phyloP scores from a whole-genome alignment of 2,113 vertebrate genomes.

The Pholis gunnellus region DNA sequence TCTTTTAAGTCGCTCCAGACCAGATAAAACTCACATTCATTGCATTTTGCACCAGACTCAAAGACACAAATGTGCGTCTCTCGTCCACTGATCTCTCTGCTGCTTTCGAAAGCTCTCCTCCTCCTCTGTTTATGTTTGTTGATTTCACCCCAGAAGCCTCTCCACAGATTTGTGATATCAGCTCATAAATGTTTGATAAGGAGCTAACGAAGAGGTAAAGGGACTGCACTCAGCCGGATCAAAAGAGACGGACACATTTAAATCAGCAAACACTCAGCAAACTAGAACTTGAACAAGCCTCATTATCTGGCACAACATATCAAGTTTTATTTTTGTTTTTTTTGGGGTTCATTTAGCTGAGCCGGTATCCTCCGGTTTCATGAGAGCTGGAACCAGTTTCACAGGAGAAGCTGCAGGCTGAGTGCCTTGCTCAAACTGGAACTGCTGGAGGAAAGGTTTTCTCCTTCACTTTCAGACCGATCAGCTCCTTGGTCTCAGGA shows the following conservation, averaged over 20 bases:
- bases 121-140: conserved; percentile 75
- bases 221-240: conserved; percentile 59
- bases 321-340: neutral
- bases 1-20: conserved; percentile 10
- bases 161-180: conserved; percentile 63
- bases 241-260: conserved; percentile 68
- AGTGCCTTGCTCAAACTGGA: conserved; percentile 10
- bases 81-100: conserved; percentile 27
- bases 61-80: conserved; percentile 44
- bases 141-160: conserved; percentile 69
- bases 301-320: conserved; percentile 52
- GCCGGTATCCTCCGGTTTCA: neutral
- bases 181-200: conserved; percentile 82
- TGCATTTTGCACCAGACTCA: neutral
- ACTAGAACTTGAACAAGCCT: conserved; percentile 48
- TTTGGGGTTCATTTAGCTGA: neutral
- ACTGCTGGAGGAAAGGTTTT: neutral
- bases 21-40: conserved; percentile 13
- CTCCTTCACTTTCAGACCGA: neutral
- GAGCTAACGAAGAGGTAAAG: conserved; percentile 76
- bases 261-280: conserved; percentile 65
- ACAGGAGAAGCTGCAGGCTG: neutral
- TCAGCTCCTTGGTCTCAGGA: conserved; percentile 3
- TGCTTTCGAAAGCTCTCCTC: conserved; percentile 58
- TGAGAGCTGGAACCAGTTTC: neutral